Evolutionary conservation across 2,797 vertebrate genomes (phyloP).

Genomic region (Mastacembelus armatus): DNA sequence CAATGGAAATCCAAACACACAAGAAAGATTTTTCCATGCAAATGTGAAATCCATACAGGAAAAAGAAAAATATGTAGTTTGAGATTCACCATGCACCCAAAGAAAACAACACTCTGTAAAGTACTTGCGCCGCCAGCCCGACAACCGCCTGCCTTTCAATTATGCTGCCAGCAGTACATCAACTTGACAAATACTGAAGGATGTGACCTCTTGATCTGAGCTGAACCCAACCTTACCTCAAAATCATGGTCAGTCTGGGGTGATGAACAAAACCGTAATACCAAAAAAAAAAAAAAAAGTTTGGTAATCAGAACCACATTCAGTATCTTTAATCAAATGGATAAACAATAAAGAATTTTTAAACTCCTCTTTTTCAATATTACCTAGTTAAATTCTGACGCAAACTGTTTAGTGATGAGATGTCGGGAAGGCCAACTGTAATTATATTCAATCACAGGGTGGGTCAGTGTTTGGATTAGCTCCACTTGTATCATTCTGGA

Average conservation of each 20-base stretch:
- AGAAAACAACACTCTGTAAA: conserved; percentile 80
- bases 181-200: conserved; percentile 82
- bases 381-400: conserved; percentile 48
- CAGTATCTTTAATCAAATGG: conserved; percentile 43
- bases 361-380: conserved; percentile 34
- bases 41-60: conserved; percentile 87
- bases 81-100: conserved; percentile 76
- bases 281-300: conserved; percentile 20
- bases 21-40: conserved; percentile 86
- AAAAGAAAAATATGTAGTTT: conserved; percentile 81
- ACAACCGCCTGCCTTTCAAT: conserved; percentile 78
- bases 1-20: conserved; percentile 88
- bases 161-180: conserved; percentile 80
- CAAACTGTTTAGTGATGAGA: conserved; percentile 49
- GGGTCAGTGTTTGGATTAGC: conserved; percentile 85
- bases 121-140: conserved; percentile 69
- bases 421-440: conserved; percentile 75
- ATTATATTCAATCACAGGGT: conserved; percentile 86
- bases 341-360: conserved; percentile 21
- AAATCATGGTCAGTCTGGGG: conserved; percentile 59
- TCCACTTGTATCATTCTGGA: conserved; percentile 81
- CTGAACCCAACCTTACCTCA: conserved; percentile 75
- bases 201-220: conserved; percentile 79
- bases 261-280: conserved; percentile 50
- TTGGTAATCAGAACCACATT: conserved; percentile 25